These are phyloP conservation scores for Strigops habroptila DNA, from an alignment of 2,113 vertebrate genomes.

Conservation along the genomic window DNA sequence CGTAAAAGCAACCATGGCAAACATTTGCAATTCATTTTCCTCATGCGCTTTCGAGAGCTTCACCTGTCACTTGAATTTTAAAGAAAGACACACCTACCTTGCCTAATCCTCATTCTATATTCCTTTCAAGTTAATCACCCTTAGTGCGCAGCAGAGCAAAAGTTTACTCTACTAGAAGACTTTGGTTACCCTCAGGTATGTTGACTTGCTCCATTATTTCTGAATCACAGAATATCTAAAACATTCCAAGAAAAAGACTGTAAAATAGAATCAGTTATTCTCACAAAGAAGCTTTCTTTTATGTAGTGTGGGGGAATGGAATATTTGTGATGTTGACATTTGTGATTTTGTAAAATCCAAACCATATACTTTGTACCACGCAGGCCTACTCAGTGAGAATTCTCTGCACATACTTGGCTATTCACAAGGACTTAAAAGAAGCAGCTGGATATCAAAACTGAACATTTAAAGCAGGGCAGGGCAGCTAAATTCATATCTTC, in stretches of 20 bases:
- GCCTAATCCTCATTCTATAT: not conserved
- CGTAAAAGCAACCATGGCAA: not conserved
- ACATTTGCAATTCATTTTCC: not conserved
- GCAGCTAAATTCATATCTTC: not conserved
- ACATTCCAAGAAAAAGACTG: not conserved
- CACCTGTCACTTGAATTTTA: not conserved
- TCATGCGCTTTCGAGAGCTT: not conserved
- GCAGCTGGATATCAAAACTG: not conserved
- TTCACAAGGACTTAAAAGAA: not conserved
- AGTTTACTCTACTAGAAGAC: not conserved
- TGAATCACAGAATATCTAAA: not conserved
- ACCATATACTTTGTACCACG: not conserved
- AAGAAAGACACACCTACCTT: not conserved
- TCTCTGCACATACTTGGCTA: not conserved
- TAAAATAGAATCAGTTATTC: not conserved
- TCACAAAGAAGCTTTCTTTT: not conserved
- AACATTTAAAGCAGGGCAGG: not conserved
- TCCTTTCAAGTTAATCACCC: not conserved
- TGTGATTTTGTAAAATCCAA: not conserved
- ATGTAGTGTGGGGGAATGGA: not conserved
- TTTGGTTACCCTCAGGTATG: not conserved
- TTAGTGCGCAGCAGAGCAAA: not conserved
- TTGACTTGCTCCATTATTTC: not conserved
- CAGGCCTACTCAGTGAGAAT: not conserved
- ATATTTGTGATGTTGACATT: not conserved